phyloP scores from a whole-genome alignment of 2,797 vertebrate genomes.

The Rhabdophis nuchalis region DNA sequence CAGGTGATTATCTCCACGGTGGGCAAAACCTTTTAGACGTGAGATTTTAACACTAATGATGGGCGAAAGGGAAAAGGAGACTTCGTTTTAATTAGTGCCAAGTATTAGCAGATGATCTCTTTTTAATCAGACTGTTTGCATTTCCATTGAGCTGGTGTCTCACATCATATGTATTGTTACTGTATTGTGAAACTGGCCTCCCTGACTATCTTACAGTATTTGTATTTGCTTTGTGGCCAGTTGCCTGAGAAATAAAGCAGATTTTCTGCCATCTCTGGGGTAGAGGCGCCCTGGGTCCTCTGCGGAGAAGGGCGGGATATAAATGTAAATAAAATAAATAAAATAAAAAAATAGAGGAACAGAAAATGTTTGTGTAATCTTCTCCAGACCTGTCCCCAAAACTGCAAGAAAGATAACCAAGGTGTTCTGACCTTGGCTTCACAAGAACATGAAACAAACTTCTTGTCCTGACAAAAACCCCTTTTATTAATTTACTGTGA shows the following conservation, averaged over 20 bases:
- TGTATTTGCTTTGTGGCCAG: not conserved
- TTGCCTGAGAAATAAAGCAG: not conserved
- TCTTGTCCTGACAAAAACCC: no score
- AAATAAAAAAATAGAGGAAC: no score
- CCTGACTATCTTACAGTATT: not conserved
- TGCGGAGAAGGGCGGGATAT: no score
- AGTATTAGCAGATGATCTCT: not conserved
- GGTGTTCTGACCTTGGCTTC: no score
- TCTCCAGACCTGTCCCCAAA: not conserved
- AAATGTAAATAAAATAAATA: no score
- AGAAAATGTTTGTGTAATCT: not conserved
- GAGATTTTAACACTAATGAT: not conserved
- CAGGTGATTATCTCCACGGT: not conserved
- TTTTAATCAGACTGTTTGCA: not conserved
- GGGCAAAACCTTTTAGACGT: not conserved
- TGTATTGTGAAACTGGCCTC: not conserved
- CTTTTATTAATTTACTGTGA: no score
- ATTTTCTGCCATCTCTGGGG: not conserved
- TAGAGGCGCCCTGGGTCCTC: no score
- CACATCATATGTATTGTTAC: no score
- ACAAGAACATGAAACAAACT: no score
- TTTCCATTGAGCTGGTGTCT: not conserved
- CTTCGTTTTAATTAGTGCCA: conserved; percentile 23
- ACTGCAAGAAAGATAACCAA: no score
- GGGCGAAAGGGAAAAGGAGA: not conserved